Evolutionary conservation across 2,113 vertebrate species (phyloP), one percentile per base, ranked within the genome.

Genomic region (Aleadryas rufinucha): DNA sequence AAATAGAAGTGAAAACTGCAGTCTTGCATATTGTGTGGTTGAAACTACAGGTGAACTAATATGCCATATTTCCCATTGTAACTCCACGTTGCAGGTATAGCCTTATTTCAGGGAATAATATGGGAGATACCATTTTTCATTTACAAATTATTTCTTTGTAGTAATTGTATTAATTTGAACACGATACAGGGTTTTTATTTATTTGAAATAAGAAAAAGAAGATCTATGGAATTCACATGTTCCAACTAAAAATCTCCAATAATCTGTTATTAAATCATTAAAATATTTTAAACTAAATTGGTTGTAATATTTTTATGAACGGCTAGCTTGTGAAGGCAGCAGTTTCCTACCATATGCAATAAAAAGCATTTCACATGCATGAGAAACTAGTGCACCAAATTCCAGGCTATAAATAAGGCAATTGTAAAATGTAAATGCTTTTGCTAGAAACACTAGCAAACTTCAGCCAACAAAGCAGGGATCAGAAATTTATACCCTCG

Each of bases 401-500:
- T 89, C 90, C 80, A 92, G 85, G 71, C 92, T 87, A 90, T 96
- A 97, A 97, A 97, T 97, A 95, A 95, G 86, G 89, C 95, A 92
- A 84, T 80, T 95, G 95, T 94, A 92, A 96, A 96, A 97, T 89
- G 87, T 70, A 91, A 93, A 85, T 96, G 91, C 85, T 91, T n/a
- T n/a, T n/a, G n/a, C n/a, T 94, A 93, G 94, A 96, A 96, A 85
- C 64, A 60, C 83, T 52, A 88, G 93, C 53, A 87, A 89, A 95
- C 95, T 95, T 95, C 84, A 96, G 91, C 66, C 84, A 93, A 84
- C 81, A 95, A 93, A 95, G 90, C 95, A 69, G 59, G 69, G 64
- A 69, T 94, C 75, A 80, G 59, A 96, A 94, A 96, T 97, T 95
- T 97, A 97, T 97, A 88, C 93, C 91, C 94, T 98, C 80, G 49